These are phyloP conservation scores for Toxotes jaculatrix DNA, from an alignment of 2,113 vertebrate genomes.

Conservation along the genomic window DNA sequence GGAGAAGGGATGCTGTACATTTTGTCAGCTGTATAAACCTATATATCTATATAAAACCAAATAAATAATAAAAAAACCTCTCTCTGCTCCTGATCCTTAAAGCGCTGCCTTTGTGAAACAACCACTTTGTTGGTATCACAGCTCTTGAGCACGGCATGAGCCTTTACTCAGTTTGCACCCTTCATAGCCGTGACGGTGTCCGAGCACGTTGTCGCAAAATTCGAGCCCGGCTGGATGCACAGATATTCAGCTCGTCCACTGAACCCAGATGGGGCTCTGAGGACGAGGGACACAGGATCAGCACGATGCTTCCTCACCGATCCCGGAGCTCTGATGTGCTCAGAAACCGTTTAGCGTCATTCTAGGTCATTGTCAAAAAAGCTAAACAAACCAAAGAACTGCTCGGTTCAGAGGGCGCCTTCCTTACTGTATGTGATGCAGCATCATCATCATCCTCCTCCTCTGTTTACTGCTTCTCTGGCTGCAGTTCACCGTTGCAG, in stretches of 20 bases:
- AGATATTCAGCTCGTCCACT: constrained; percentile 28
- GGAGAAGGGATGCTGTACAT: neutral
- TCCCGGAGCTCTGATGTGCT: neutral
- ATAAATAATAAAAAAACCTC: neutral
- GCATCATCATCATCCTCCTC: neutral
- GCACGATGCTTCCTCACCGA: neutral
- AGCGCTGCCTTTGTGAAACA: neutral
- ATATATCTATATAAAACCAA: too few species aligned
- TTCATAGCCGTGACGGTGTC: neutral
- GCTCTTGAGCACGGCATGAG: neutral
- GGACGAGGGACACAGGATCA: neutral
- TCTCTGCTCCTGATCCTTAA: neutral
- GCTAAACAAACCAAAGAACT: neutral
- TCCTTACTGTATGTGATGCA: neutral
- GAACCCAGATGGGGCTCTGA: constrained; percentile 29
- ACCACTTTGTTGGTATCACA: neutral
- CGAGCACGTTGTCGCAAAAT: neutral
- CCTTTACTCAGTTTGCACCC: neutral
- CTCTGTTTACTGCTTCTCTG: neutral
- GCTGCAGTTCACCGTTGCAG: neutral
- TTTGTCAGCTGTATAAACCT: neutral
- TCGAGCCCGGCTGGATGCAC: neutral
- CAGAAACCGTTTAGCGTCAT: neutral
- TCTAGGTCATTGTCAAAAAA: neutral
- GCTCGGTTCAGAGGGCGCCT: neutral